Evolutionary conservation across 1,140 invertebrate genomes (phyloP).

Genomic region (Zaprionus nigranus): DNA sequence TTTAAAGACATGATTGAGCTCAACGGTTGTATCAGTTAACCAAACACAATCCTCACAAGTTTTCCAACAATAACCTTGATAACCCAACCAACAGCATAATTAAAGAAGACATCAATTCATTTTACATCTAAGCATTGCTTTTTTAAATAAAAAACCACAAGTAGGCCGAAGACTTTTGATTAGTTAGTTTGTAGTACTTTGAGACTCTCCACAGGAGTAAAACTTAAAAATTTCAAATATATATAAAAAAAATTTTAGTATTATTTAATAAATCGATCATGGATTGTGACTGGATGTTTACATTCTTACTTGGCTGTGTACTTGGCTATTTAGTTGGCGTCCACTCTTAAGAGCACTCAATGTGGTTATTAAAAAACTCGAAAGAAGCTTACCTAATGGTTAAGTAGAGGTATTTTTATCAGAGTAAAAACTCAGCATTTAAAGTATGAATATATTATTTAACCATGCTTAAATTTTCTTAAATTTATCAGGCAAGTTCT

Average conservation of each 20-base stretch:
- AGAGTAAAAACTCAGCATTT: neutral
- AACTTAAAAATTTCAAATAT: neutral
- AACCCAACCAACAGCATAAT: neutral
- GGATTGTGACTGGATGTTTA: conserved; percentile 53
- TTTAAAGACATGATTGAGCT: too few species aligned
- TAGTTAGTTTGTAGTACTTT: neutral
- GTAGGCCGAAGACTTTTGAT: neutral
- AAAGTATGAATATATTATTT: neutral
- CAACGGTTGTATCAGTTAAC: too few species aligned
- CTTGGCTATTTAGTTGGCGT: conserved; percentile 52
- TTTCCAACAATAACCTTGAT: neutral
- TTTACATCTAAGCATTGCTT: neutral
- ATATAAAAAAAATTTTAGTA: neutral
- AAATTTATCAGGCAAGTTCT: neutral
- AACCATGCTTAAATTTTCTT: neutral
- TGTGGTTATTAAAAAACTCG: neutral
- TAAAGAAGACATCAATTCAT: neutral
- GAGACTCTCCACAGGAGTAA: neutral
- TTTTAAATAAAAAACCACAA: neutral
- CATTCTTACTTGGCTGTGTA: conserved; percentile 50
- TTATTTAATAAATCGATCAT: conserved; percentile 22
- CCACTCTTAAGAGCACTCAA: neutral
- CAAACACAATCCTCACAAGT: too few species aligned
- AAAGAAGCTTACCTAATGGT: neutral
- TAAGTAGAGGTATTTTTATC: neutral